A percentile compares a stretch with the other conserved stretches of the same genome.
These are phyloP conservation scores for Bostrychus sinensis DNA, from an alignment of 2,113 vertebrate genomes.

Conservation along the genomic window DNA sequence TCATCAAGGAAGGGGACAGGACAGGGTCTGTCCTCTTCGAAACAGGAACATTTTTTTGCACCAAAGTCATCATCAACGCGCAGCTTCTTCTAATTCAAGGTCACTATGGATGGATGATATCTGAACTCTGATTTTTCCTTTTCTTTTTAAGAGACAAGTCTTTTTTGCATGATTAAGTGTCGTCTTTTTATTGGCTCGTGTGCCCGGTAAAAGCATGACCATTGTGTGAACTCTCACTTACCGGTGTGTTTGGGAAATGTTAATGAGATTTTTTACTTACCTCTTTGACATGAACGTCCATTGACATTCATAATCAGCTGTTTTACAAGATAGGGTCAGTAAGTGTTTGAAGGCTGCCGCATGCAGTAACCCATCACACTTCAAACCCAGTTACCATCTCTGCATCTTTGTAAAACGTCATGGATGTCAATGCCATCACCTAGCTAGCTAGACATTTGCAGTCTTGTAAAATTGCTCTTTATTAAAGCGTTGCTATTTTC, in stretches of 20 bases:
- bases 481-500: conserved; percentile 80
- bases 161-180: conserved; percentile 80
- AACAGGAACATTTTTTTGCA: conserved; percentile 82
- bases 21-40: conserved; percentile 77
- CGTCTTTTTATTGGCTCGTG: conserved; percentile 80
- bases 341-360: conserved; percentile 75
- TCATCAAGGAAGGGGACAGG: conserved; percentile 76
- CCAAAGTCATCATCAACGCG: conserved; percentile 82
- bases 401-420: conserved; percentile 73
- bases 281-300: conserved; percentile 68
- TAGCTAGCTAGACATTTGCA: conserved; percentile 76
- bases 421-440: conserved; percentile 74
- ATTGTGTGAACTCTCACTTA: conserved; percentile 78
- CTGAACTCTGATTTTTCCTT: conserved; percentile 62
- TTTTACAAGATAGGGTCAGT: conserved; percentile 70
- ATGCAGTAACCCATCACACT: conserved; percentile 71
- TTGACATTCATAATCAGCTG: conserved; percentile 76
- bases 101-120: conserved; percentile 72
- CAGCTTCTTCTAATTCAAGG: conserved; percentile 79
- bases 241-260: conserved; percentile 74
- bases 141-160: conserved; percentile 65
- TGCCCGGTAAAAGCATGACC: conserved; percentile 80
- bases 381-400: conserved; percentile 71
- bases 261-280: conserved; percentile 72
- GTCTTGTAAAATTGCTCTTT: conserved; percentile 79